These are phyloP conservation scores for Hirtodrosophila histrioides DNA, from an alignment of 2,888 invertebrate genomes.

Conservation along the genomic window DNA sequence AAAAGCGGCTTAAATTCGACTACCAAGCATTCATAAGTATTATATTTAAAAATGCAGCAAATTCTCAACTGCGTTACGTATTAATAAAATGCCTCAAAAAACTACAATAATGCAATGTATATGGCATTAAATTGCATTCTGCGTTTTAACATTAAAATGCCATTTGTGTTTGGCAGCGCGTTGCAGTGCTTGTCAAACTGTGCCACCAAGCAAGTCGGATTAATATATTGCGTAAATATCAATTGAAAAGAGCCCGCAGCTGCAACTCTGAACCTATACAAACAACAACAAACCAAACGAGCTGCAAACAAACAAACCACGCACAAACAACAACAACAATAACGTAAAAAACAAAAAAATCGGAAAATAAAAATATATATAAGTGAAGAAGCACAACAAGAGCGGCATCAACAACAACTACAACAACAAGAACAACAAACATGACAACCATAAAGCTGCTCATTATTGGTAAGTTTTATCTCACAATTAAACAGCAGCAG, in stretches of 20 bases:
- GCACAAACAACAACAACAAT: conserved; percentile 24
- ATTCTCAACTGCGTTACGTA: too few species aligned
- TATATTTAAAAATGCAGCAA: neutral
- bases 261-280: conserved; percentile 18
- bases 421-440: conserved; percentile 43
- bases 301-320: conserved; percentile 25
- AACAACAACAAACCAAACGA: conserved; percentile 14
- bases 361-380: neutral
- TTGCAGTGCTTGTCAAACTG: conserved; percentile 60
- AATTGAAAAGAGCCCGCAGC: conserved; percentile 38
- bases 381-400: conserved; percentile 22
- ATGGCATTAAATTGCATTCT: conserved; percentile 23
- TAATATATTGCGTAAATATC: conserved; percentile 48
- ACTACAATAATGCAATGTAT: conserved; percentile 17
- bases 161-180: conserved; percentile 40
- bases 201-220: conserved; percentile 34
- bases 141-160: conserved; percentile 69
- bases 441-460: conserved; percentile 79
- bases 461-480: conserved; percentile 82
- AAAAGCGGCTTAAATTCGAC: conserved; percentile 11
- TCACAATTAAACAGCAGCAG: conserved; percentile 71
- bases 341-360: neutral
- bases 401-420: conserved; percentile 13
- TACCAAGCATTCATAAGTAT: neutral
- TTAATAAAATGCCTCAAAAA: conserved; percentile 14